Evolutionary conservation across 2,888 invertebrate genomes (phyloP), one percentile per base, ranked within the genome.

Genomic region (Parapristionchus giblindavisi): DNA sequence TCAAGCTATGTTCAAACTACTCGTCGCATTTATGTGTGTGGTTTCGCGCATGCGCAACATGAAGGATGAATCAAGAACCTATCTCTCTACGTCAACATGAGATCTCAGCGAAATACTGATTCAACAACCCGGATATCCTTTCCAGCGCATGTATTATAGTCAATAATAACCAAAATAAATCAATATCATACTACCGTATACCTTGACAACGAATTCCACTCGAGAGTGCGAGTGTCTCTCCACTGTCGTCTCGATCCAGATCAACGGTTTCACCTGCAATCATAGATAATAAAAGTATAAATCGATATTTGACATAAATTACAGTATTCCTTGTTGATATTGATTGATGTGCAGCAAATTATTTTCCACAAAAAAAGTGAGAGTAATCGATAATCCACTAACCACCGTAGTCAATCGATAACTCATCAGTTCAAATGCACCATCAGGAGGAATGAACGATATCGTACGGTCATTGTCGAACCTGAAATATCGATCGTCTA

Each of bases 231-330:
- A 95, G 90, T 98, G 96, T 32, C 96, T 92, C 88, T 98, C 98
- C 87, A 98, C 97, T 2, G 96, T 95, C 6, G 97, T 96, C 89
- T 99, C 98, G 78, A 99, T 97, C 98, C 98, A 98, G 88, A 98
- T 96, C 78, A 98, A 89, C 0, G 98, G 98, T 88, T 99, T 98
- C 85, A 94, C 96, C 78, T 61, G 27, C 43, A 43, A 43, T 43
- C 17, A 14, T 43, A 43, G 8, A 43, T 14, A 43, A 43, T 14
- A 8, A 43, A 43, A 14, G 43, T 14, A 43, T 43, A 43, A 43
- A 56, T 14, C 2, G 14, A 2, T 21, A 29, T 6, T 27, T 29
- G 29, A 14, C 2, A 56, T 14, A 29, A 21, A 56, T 56, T 0
- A 17, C 24, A 54, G 29, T 3, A 54, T 21, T n/a, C 24, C 4